phyloP scores from a whole-genome alignment of 2,113 vertebrate species.

The Cavia aperea region DNA sequence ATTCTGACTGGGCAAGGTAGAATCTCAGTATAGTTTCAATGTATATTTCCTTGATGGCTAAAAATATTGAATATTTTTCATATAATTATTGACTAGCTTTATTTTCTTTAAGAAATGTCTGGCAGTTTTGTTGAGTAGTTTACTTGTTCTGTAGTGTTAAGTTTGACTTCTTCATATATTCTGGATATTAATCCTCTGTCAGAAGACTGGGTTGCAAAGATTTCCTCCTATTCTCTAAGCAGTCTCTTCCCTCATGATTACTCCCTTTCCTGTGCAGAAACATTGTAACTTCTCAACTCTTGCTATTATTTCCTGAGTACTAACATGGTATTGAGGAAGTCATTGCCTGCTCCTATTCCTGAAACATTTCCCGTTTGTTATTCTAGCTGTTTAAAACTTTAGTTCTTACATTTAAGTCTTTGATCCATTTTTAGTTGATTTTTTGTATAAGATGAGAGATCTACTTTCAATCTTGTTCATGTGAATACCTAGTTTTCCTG shows the following conservation, averaged over 20 bases:
- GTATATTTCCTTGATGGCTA: background rate
- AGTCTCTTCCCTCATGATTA: background rate
- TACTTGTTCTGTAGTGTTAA: background rate
- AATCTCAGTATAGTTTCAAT: background rate
- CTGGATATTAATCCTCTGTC: background rate
- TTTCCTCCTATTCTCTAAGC: background rate
- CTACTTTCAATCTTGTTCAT: background rate
- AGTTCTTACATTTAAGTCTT: background rate
- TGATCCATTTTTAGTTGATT: background rate
- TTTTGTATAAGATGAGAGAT: background rate
- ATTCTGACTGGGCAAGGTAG: background rate
- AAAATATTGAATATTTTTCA: background rate
- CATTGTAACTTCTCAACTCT: background rate
- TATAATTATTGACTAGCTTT: background rate
- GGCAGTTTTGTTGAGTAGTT: background rate
- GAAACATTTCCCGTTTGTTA: background rate
- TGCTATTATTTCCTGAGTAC: background rate
- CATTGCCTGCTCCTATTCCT: background rate
- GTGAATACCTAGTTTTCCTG: background rate
- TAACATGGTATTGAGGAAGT: background rate
- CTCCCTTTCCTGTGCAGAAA: background rate
- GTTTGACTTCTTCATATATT: background rate
- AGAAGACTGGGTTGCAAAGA: background rate
- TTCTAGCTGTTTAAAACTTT: background rate
- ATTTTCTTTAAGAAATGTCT: background rate